Evolutionary conservation across 2,888 invertebrate genomes (phyloP).

Genomic region (Xanthia icteritia): DNA sequence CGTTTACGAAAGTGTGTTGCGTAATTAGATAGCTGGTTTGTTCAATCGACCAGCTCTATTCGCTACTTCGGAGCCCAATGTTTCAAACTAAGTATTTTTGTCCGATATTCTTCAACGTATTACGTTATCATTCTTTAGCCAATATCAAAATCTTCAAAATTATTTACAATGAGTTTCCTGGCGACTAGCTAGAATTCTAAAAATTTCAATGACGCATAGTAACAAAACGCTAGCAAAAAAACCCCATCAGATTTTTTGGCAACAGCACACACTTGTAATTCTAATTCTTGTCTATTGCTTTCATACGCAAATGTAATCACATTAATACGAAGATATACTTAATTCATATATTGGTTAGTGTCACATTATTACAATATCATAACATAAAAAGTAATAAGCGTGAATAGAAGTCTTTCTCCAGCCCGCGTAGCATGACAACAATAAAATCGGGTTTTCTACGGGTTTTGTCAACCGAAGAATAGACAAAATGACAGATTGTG

Average conservation of each 20-base stretch:
- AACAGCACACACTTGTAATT: slow-evolving; percentile 5
- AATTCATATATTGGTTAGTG: too few relatives aligned
- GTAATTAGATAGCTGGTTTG: not conserved
- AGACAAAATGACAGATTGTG: too few relatives aligned
- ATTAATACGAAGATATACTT: not conserved
- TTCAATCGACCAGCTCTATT: not conserved
- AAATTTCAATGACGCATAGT: slow-evolving; percentile 41
- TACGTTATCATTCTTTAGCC: not conserved
- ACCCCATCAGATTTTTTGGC: slow-evolving; percentile 41
- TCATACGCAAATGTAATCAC: slow-evolving; percentile 8
- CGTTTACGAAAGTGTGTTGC: too few relatives aligned
- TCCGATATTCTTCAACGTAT: not conserved
- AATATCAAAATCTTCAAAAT: not conserved
- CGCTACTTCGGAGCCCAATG: not conserved
- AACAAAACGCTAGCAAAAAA: slow-evolving; percentile 14
- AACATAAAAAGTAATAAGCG: not conserved
- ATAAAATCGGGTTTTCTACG: too few relatives aligned
- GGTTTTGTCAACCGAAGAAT: too few relatives aligned
- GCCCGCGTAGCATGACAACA: too few relatives aligned
- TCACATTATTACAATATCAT: not conserved
- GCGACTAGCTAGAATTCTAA: slow-evolving; percentile 3
- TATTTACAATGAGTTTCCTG: not conserved
- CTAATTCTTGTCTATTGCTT: slow-evolving; percentile 15
- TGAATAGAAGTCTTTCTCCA: too few relatives aligned
- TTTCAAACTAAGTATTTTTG: not conserved